Percentiles rank a stretch among this genome's conserved stretches.
Conservation (phyloP, 2,113 vertebrate genomes). For the Mastomys natalensis region DNA sequence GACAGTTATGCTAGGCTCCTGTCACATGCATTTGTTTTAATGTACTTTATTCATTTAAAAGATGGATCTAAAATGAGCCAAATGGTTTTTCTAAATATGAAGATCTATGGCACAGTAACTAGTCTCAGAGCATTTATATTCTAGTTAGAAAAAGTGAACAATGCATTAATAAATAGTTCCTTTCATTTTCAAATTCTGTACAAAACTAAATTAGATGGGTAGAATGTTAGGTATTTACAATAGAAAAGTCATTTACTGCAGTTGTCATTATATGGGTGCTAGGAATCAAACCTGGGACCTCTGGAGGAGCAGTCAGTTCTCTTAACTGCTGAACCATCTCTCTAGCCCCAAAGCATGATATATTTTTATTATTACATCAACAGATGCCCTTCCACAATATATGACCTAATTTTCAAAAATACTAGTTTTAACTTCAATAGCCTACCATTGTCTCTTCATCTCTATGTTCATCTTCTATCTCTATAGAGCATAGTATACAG, state of each 20-base stretch:
- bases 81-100: background rate
- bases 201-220: background rate
- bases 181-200: slow-evolving; percentile 36
- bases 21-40: background rate
- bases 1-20: no score
- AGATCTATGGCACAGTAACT: background rate
- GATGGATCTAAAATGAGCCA: background rate
- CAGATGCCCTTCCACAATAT: background rate
- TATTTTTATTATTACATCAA: slow-evolving; percentile 27
- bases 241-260: background rate
- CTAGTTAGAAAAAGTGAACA: background rate
- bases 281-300: background rate
- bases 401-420: slow-evolving; percentile 37
- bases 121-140: background rate
- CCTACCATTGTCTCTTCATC: background rate
- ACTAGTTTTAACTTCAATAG: slow-evolving; percentile 11
- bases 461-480: background rate
- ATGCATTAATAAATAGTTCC: background rate
- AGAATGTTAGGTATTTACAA: background rate
- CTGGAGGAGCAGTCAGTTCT: background rate
- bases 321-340: background rate
- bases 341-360: background rate
- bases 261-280: background rate
- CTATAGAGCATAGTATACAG: background rate
- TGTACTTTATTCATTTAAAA: background rate